phyloP scores from a whole-genome alignment of 1,140 invertebrate genomes.

The Mya arenaria region DNA sequence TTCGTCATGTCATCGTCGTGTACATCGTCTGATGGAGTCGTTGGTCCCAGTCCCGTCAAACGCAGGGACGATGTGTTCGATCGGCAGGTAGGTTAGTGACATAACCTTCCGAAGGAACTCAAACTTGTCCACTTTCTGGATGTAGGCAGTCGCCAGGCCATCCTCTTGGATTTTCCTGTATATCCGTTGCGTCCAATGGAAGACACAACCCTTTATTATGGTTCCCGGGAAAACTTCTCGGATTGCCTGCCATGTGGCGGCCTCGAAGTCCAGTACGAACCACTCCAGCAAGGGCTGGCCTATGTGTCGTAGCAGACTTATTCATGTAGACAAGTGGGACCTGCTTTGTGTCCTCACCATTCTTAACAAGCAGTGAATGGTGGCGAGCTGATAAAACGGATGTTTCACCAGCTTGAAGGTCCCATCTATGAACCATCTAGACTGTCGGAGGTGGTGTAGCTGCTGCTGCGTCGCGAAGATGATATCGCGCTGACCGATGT shows the following conservation, averaged over 20 bases:
- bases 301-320: neutral
- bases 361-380: neutral
- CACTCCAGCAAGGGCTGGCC: neutral
- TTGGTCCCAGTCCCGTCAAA: no score
- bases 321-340: neutral
- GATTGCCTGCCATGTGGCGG: constrained; percentile 18
- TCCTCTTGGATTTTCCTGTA: constrained; percentile 9
- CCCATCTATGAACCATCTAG: neutral
- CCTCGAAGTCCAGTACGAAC: constrained; percentile 19
- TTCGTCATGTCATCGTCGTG: no score
- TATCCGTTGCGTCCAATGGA: constrained; percentile 5
- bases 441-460: neutral
- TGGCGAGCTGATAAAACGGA: neutral
- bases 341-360: constrained; percentile 4
- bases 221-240: neutral
- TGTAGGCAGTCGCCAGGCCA: constrained; percentile 6
- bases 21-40: no score
- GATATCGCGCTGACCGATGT: neutral
- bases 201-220: constrained; percentile 10
- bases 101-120: constrained; percentile 20
- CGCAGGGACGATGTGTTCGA: neutral
- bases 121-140: neutral
- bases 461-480: neutral
- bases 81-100: constrained; percentile 18
- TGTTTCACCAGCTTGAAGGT: constrained; percentile 6